Conservation (phyloP, 2,113 vertebrate species). For the Marmota flaviventris region DNA sequence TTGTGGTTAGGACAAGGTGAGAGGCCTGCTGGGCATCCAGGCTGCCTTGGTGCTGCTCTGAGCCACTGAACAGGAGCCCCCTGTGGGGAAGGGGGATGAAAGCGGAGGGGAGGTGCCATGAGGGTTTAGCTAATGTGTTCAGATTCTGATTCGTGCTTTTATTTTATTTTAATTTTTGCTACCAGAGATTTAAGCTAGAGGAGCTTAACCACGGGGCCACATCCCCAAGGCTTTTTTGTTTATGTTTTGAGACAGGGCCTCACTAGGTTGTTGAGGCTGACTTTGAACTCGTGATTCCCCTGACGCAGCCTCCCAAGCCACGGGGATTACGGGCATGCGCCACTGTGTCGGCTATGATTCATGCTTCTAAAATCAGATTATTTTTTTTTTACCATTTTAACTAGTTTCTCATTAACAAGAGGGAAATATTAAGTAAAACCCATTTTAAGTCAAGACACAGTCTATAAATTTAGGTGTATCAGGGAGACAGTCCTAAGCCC, state of each 20-base stretch:
- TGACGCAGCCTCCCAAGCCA: no score
- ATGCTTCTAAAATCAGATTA: neutral
- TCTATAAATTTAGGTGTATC: neutral
- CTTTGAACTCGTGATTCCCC: no score
- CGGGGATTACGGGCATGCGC: no score
- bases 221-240: no score
- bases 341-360: neutral
- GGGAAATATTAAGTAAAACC: neutral
- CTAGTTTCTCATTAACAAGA: neutral
- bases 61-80: neutral
- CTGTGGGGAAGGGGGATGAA: neutral
- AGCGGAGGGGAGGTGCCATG: neutral
- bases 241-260: no score
- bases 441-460: constrained; percentile 2
- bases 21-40: neutral
- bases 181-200: no score
- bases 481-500: constrained; percentile 13
- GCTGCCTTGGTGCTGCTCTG: neutral
- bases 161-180: no score
- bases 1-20: neutral
- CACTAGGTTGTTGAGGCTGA: no score
- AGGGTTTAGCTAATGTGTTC: neutral
- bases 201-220: no score
- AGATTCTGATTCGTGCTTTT: neutral
- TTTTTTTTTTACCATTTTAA: no score